phyloP scores from a whole-genome alignment of 2,888 invertebrate genomes.

The Temnothorax rugatulus region DNA sequence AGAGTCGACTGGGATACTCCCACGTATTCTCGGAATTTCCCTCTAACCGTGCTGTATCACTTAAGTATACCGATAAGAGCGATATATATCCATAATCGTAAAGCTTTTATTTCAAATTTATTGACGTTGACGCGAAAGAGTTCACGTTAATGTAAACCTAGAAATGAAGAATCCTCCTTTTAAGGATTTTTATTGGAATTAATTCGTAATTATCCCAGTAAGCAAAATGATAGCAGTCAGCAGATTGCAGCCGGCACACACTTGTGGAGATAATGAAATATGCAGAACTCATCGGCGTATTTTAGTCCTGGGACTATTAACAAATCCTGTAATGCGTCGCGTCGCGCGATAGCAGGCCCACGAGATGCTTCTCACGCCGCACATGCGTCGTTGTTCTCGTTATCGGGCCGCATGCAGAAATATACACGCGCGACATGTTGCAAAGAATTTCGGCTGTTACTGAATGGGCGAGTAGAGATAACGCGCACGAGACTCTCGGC shows the following conservation, averaged over 20 bases:
- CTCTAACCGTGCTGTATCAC: not conserved
- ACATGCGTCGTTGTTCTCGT: conserved; percentile 21
- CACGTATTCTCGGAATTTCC: conserved; percentile 21
- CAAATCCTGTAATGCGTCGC: conserved; percentile 28
- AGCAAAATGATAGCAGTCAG: no score
- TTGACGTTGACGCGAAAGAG: not conserved
- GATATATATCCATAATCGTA: not conserved
- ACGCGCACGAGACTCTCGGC: conserved; percentile 28
- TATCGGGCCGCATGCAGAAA: conserved; percentile 47
- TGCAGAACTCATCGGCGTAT: conserved; percentile 38
- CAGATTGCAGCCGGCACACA: conserved; percentile 24
- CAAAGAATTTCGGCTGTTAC: conserved; percentile 55
- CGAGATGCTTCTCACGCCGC: not conserved
- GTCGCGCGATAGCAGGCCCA: not conserved
- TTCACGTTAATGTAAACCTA: not conserved
- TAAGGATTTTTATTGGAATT: not conserved
- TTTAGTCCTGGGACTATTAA: not conserved
- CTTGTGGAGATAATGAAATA: conserved; percentile 63
- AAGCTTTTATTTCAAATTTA: not conserved
- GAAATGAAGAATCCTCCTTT: not conserved
- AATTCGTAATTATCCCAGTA: not conserved
- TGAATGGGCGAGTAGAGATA: conserved; percentile 66
- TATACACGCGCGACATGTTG: conserved; percentile 38
- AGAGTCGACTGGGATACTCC: not conserved
- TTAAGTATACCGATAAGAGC: not conserved